Base-by-base conservation (phyloP, 2,797 vertebrate species). In the Micromesistius poutassou region DNA sequence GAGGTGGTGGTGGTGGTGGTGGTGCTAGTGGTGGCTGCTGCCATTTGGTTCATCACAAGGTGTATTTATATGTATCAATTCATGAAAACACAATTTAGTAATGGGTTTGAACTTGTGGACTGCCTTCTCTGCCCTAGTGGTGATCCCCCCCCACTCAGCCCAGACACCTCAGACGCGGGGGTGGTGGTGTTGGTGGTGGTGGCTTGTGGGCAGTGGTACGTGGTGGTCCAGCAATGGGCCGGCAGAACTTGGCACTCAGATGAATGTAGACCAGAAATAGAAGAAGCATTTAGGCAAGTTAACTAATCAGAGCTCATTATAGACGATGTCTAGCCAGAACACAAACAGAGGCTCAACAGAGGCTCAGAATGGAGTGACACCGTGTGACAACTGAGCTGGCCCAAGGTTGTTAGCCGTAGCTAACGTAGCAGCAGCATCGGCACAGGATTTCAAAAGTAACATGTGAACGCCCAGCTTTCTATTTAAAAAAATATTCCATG, bases 271-370 rank as follows among this genome's bases (percentile, higher is more conserved):
- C 87, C 92, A 77, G 79, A 90, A 94, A 94, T 94, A 94, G 92
- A 90, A 82, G 78, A 88, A 84, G 85, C 89, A 90, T 92, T 91
- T 90, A 92, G 91, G 88, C 83, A 84, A 91, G 89, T 92, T 92
- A 92, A 92, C 92, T 93, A 93, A 94, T 93, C 91, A 93, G 87
- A n/a, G 73, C 90, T 93, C 90, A 90, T 92, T 93, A 93, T 93
- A 93, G 92, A 87, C 84, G 78, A 93, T 86, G 93, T 94, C 93
- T 93, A 91, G 93, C 93, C 93, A 91, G 91, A 93, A 92, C 87
- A 92, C 90, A 93, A 93, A 94, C 91, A 93, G 82, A 86, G 89
- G 89, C 90, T 91, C 87, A 92, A 3, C 0, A 73, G 77, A 82
- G 86, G 90, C 86, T 91, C 85, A 86, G 81, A 38, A 82, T 75